phyloP scores from a whole-genome alignment of 2,888 invertebrate genomes.

The Tethea ocularis region DNA sequence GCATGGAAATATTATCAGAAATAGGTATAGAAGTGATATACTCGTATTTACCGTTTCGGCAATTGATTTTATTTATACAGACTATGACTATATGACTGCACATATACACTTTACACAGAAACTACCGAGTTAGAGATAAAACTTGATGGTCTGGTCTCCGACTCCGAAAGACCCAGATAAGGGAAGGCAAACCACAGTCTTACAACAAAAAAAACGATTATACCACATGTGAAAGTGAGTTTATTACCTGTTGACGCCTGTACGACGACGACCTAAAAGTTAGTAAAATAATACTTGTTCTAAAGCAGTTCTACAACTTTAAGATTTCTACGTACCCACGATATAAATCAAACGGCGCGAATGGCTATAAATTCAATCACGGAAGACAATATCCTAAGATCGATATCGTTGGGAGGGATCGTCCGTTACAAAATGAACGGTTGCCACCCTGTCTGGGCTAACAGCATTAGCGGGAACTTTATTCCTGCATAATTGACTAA shows the following conservation, averaged over 20 bases:
- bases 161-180: too few species aligned
- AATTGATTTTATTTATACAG: too few species aligned
- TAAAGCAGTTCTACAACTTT: neutral
- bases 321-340: slow-evolving; percentile 18
- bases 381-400: slow-evolving; percentile 33
- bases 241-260: too few species aligned
- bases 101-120: too few species aligned
- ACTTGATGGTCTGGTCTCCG: too few species aligned
- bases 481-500: slow-evolving; percentile 28
- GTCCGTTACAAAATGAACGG: slow-evolving; percentile 21
- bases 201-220: too few species aligned
- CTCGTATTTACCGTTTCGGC: neutral
- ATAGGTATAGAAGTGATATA: neutral
- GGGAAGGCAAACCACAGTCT: too few species aligned
- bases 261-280: too few species aligned
- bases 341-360: slow-evolving; percentile 33
- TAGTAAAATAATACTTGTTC: neutral
- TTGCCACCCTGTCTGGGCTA: slow-evolving; percentile 7
- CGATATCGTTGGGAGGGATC: slow-evolving; percentile 18
- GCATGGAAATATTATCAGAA: neutral
- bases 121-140: too few species aligned
- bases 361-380: slow-evolving; percentile 35
- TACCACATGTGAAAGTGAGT: too few species aligned
- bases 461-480: slow-evolving; percentile 20
- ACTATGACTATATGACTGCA: too few species aligned